Conservation (phyloP, 1,140 invertebrate species). For the Maniola jurtina region DNA sequence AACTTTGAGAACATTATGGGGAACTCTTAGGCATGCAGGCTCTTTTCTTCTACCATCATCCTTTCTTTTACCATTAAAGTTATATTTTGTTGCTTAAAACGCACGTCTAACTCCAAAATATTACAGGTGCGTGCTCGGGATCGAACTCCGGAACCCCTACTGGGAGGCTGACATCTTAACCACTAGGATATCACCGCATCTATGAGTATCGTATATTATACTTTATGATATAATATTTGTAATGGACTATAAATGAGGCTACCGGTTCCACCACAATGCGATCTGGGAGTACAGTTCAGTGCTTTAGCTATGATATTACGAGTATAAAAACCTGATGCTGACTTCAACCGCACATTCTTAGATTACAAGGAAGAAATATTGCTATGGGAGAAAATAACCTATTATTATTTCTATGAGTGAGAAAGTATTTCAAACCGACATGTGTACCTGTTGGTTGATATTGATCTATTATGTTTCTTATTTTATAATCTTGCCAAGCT, state of each 20-base stretch:
- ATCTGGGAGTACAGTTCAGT: background rate
- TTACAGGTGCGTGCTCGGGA: too few species aligned
- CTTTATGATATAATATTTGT: background rate
- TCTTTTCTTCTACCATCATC: too few species aligned
- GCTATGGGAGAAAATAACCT: background rate
- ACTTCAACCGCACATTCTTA: slow-evolving; percentile 7
- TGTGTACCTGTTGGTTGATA: background rate
- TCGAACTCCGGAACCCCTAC: too few species aligned
- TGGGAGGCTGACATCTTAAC: too few species aligned
- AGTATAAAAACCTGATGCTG: slow-evolving; percentile 3
- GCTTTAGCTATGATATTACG: background rate
- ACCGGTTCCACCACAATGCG: background rate
- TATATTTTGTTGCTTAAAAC: too few species aligned
- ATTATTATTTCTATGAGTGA: slow-evolving; percentile 13
- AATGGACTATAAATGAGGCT: background rate
- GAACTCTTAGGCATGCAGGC: too few species aligned
- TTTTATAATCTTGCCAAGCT: too few species aligned
- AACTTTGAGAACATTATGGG: too few species aligned
- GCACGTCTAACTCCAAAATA: too few species aligned
- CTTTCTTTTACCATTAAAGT: too few species aligned
- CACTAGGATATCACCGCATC: too few species aligned
- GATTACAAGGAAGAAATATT: slow-evolving; percentile 14
- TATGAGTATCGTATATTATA: background rate
- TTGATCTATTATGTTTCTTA: background rate
- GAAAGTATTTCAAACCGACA: slow-evolving; percentile 4